Percentiles rank a stretch among this genome's conserved stretches.
phyloP scores from a whole-genome alignment of 2,797 vertebrate species.

The Poecilia velifera region DNA sequence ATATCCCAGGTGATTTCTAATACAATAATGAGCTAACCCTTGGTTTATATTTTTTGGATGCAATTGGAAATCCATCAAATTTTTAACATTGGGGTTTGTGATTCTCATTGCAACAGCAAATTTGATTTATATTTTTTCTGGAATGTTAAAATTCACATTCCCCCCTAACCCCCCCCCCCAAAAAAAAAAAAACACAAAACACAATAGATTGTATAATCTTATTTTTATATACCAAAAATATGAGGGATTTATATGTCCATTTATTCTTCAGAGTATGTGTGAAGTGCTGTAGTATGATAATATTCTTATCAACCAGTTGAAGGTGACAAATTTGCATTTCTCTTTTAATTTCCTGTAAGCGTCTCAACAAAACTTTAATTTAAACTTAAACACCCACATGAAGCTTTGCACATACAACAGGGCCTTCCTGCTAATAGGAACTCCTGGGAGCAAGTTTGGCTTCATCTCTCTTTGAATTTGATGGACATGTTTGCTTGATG shows the following conservation, averaged over 20 bases:
- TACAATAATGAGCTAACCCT: neutral
- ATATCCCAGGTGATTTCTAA: neutral
- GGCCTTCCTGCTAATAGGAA: slow-evolving; percentile 3
- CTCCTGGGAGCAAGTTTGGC: slow-evolving; percentile 2
- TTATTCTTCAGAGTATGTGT: neutral
- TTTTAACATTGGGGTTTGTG: neutral
- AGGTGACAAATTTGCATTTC: neutral
- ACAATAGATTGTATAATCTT: neutral
- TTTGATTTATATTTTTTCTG: neutral
- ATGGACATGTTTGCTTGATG: slow-evolving; percentile 20
- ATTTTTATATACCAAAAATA: neutral
- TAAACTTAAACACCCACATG: slow-evolving; percentile 9
- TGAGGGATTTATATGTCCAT: neutral
- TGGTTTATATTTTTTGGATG: neutral
- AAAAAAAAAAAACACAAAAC: neutral
- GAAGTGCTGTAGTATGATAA: neutral
- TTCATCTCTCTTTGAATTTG: slow-evolving; percentile 21
- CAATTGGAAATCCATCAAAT: neutral
- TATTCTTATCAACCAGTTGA: neutral
- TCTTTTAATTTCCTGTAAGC: neutral
- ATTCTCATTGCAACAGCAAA: neutral
- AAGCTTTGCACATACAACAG: slow-evolving; percentile 1
- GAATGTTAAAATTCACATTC: neutral
- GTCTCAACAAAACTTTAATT: slow-evolving; percentile 1
- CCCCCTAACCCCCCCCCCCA: too few species aligned